These are phyloP conservation scores for Calephelis perditalis DNA, from an alignment of 2,888 invertebrate species.

Conservation along the genomic window DNA sequence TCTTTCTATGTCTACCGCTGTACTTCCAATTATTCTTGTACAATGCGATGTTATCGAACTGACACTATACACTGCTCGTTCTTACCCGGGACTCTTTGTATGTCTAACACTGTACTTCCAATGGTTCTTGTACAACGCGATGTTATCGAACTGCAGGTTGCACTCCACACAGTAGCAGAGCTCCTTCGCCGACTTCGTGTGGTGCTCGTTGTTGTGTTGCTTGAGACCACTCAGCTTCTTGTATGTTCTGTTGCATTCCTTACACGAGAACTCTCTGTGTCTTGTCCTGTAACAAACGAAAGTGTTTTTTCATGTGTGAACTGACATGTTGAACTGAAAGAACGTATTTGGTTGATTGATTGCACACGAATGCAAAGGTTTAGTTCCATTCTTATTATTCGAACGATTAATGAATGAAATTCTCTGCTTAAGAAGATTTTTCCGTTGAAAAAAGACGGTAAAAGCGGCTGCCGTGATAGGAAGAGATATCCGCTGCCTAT, in stretches of 20 bases:
- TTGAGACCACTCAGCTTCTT: conserved; percentile 11
- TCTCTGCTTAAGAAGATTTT: too few species aligned
- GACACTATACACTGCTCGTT: background rate
- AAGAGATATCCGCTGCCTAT: too few species aligned
- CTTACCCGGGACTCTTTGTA: background rate
- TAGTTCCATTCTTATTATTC: too few species aligned
- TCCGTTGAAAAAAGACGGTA: too few species aligned
- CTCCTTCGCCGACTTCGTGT: conserved; percentile 19
- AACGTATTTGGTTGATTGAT: too few species aligned
- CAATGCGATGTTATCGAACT: conserved; percentile 20
- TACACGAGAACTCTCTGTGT: conserved; percentile 20
- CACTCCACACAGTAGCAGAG: conserved; percentile 29
- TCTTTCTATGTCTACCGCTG: background rate
- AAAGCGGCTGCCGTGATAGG: too few species aligned
- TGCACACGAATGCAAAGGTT: too few species aligned
- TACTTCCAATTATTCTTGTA: conserved; percentile 4
- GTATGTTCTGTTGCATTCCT: conserved; percentile 19
- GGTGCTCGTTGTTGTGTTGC: conserved; percentile 16
- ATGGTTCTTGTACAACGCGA: conserved; percentile 5
- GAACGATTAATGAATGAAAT: too few species aligned
- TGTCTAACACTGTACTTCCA: background rate
- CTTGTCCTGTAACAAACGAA: background rate
- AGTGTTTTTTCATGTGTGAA: too few species aligned
- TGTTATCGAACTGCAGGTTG: conserved; percentile 23
- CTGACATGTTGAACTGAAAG: too few species aligned